Base-by-base conservation (phyloP, 2,888 invertebrate genomes). In the Phalera bucephala region DNA sequence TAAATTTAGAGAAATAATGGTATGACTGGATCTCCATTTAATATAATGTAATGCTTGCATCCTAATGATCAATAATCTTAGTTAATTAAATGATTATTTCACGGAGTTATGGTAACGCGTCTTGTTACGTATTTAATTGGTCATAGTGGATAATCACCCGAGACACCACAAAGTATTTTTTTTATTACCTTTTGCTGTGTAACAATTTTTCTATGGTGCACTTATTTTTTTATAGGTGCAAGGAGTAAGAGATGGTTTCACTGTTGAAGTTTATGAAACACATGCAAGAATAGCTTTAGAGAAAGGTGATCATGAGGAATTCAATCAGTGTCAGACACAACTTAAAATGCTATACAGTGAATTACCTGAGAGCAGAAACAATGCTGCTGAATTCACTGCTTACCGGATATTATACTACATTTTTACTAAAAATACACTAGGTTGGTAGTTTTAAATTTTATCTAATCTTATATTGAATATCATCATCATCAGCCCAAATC, bases 311-410 rank as follows among this genome's bases (percentile, higher is more conserved):
- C 98, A 98, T 78, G 99, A 98, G 74, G 99, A 99, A 80, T 99
- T 99, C 77, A 99, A 99, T 91, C 99, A 99, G 82, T 99, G 99
- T 77, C 99, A 99, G 88, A 98, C 98, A 8, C 99, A 99, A 87
- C 91, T 99, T 34, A 97, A 97, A 91, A 95, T 97, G 92, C 91
- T 99, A 19, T 99, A 99, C 79, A 86, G 93, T 49, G 96, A 97
- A 80, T 84, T 95, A 43, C 94, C 94, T 19, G 91, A 93, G 13
- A 64, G 79, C 40, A 91, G 91, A 43, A 90, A 89, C 31, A 96
- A 98, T 90, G 91, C 93, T 46, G 92, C 95, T 49, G 99, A 99
- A 86, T 99, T 99, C 84, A 95, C 95, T 33, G 98, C 98, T 33
- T 99, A 99, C 82, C 91, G 99, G 59, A 96, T 99, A 72, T 91